Base-by-base conservation (phyloP, 2,888 invertebrate species). In the Leptothorax acervorum region DNA sequence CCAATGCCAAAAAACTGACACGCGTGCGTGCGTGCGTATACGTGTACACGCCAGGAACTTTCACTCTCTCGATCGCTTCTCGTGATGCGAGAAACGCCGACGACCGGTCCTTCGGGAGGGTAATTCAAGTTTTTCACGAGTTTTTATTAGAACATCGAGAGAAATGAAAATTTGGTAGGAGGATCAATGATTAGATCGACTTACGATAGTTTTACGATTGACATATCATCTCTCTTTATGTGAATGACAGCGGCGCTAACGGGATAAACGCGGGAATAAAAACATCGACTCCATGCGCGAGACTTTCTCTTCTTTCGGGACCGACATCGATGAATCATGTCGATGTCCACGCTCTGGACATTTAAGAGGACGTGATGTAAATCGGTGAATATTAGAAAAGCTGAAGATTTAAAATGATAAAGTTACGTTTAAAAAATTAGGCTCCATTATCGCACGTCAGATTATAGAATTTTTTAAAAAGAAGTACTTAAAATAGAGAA, bases 1-100 rank as follows among this genome's bases (percentile, higher is more conserved):
- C 93, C 94, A 94, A 94, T 94, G 93, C 94, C 94, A 92, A 94
- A 94, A 94, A 93, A 92, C 90, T 90, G 90, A 88, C 91, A 86
- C 90, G 35, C 35, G 84, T 55, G 86, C 89, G 85, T 87, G 85
- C 73, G 89, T 90, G 92, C 92, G 92, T 92, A 90, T 35, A 6
- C 92, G 92, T 75, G 51, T 42, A 42, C 23, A 85, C 87, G 76
- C 15, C 86, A 82, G 79, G 86, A 90, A 92, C 92, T 92, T 92
- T 92, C 92, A 92, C 92, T 91, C 91, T 92, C 87, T 89, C 86
- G 66, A 62, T 18, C 81, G 81, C 78, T 86, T 65, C 23, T 55
- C 31, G 75, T 42, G 85, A 82, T 48, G 57, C 82, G 31, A 62
- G 8, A 28, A 62, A 53, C 62, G 53, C 53, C 39, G 45, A 15